These are phyloP conservation scores for Aphis craccivora DNA, from an alignment of 1,140 invertebrate genomes.

Conservation along the genomic window DNA sequence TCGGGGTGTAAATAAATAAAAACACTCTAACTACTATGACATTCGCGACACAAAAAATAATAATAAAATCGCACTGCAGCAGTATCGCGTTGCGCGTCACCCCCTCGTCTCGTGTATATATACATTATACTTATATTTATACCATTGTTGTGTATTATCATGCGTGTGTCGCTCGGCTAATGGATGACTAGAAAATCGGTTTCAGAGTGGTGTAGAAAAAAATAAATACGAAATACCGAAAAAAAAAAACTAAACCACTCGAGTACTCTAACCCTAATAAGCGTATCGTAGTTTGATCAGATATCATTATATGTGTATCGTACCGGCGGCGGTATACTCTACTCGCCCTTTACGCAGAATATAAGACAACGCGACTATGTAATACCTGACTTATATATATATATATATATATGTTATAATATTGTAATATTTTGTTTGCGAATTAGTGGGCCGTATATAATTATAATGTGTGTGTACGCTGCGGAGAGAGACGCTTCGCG, in stretches of 20 bases:
- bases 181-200: conserved; percentile 35
- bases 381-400: not conserved
- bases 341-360: not conserved
- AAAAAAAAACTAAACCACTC: not conserved
- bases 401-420: not conserved
- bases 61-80: conserved; percentile 19
- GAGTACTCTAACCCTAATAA: conserved; percentile 41
- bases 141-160: not conserved
- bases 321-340: too few species aligned
- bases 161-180: conserved; percentile 22
- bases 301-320: not conserved
- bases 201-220: not conserved
- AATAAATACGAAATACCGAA: not conserved
- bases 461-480: not conserved
- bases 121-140: not conserved
- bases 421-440: not conserved
- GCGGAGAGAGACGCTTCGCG: not conserved
- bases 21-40: conserved; percentile 46
- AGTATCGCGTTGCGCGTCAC: conserved; percentile 42
- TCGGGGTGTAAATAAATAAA: conserved; percentile 53
- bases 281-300: conserved; percentile 12
- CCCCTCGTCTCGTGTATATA: not conserved
- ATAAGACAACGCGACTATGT: not conserved
- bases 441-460: not conserved
- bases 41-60: not conserved